phyloP scores from a whole-genome alignment of 2,888 invertebrate species.

The Syrista parreyssii region DNA sequence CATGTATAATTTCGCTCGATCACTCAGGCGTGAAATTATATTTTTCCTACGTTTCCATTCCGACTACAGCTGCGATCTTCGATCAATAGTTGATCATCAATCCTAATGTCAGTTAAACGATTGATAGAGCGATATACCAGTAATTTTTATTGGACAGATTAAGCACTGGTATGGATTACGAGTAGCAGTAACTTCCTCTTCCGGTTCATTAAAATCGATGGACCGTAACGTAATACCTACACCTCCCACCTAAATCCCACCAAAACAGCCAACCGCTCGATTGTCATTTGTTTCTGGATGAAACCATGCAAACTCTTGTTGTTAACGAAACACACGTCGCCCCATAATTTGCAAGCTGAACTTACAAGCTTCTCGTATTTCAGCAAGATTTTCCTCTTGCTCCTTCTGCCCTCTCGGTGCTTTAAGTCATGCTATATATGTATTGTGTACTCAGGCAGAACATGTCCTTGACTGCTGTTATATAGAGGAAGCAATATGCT shows the following conservation, averaged over 20 bases:
- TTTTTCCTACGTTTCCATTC: neutral
- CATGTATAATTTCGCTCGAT: neutral
- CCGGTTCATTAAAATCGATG: constrained; percentile 31
- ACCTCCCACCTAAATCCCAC: constrained; percentile 14
- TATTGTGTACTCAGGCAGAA: neutral
- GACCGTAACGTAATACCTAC: constrained; percentile 35
- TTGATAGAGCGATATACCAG: neutral
- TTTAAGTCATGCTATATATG: neutral
- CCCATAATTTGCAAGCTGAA: neutral
- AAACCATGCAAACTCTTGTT: neutral
- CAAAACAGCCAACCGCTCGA: neutral
- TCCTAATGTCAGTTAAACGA: neutral
- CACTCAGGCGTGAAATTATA: neutral
- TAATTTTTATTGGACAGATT: constrained; percentile 6
- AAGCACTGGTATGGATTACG: constrained; percentile 19
- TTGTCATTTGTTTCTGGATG: neutral
- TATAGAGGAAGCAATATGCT: neutral
- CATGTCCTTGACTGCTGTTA: neutral
- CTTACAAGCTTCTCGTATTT: neutral
- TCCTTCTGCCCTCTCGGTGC: neutral
- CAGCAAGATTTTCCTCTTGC: neutral
- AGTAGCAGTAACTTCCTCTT: constrained; percentile 31
- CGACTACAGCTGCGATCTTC: neutral
- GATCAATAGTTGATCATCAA: neutral
- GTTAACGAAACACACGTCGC: neutral